A percentile compares a stretch with the other conserved stretches of the same genome.
phyloP scores from a whole-genome alignment of 2,797 vertebrate species.

The Siniperca undulata region DNA sequence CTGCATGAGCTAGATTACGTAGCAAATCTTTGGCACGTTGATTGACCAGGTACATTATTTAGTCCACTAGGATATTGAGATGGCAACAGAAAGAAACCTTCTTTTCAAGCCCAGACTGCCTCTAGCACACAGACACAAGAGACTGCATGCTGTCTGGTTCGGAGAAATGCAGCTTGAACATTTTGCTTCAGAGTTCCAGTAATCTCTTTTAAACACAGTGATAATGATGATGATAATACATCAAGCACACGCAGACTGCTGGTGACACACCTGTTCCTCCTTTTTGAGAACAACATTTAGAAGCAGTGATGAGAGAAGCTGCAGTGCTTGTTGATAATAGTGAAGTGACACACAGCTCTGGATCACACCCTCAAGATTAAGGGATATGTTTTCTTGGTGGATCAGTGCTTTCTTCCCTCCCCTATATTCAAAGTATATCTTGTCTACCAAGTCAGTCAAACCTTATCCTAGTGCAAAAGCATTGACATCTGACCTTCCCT shows the following conservation, averaged over 20 bases:
- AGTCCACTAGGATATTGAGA: not conserved
- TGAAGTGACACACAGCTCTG: not conserved
- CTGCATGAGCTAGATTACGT: not conserved
- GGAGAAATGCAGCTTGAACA: not conserved
- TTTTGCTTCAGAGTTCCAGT: not conserved
- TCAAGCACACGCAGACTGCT: not conserved
- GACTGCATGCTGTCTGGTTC: not conserved
- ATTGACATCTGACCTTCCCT: not conserved
- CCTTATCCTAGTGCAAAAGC: not conserved
- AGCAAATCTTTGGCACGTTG: not conserved
- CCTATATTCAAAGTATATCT: not conserved
- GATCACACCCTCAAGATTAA: not conserved
- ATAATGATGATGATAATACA: not conserved
- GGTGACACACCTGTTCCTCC: not conserved
- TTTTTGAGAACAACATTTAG: not conserved
- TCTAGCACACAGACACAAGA: not conserved
- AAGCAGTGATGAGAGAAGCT: not conserved
- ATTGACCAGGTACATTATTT: not conserved
- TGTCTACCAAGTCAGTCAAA: not conserved
- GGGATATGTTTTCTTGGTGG: not conserved
- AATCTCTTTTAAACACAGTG: too few relatives aligned
- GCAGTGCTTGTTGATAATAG: not conserved
- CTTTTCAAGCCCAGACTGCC: not conserved
- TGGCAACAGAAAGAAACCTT: conserved; percentile 3
- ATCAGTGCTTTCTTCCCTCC: not conserved